Percentiles rank a stretch among this genome's conserved stretches.
These are phyloP conservation scores for Hybos culiciformis DNA, from an alignment of 2,888 invertebrate genomes.

Conservation along the genomic window DNA sequence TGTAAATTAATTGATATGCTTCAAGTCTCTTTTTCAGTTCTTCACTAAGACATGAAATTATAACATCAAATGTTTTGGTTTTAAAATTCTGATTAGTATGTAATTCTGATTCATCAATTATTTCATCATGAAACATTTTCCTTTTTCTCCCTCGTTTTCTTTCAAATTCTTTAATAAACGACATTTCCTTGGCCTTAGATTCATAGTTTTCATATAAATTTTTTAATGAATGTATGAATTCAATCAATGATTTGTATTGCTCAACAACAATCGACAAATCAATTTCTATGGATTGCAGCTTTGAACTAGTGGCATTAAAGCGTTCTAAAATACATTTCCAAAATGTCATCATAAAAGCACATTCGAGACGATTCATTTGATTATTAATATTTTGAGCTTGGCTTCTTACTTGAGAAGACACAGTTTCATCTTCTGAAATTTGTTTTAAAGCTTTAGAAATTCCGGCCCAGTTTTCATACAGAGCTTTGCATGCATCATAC, in stretches of 20 bases:
- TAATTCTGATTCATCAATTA: too few species aligned
- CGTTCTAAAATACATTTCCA: background rate
- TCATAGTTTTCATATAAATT: background rate
- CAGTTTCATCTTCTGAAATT: background rate
- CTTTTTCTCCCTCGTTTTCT: too few species aligned
- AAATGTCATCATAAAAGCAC: background rate
- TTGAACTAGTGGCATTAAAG: too few species aligned
- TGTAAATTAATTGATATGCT: too few species aligned
- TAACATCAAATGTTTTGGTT: too few species aligned
- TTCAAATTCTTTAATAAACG: background rate
- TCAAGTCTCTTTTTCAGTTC: too few species aligned
- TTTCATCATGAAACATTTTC: too few species aligned
- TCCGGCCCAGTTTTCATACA: too few species aligned
- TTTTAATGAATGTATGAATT: background rate
- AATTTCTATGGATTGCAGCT: too few species aligned
- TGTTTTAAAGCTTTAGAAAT: background rate
- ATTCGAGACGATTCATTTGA: background rate
- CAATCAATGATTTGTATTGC: background rate
- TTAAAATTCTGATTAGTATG: too few species aligned
- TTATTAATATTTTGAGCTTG: background rate
- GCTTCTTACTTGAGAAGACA: background rate
- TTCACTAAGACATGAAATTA: too few species aligned
- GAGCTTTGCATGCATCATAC: background rate
- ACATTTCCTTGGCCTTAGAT: background rate
- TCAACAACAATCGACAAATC: background rate